Percentiles rank a stretch among this genome's conserved stretches.
Evolutionary conservation across 2,797 vertebrate species (phyloP).

Genomic region (Jordanella pulchra): DNA sequence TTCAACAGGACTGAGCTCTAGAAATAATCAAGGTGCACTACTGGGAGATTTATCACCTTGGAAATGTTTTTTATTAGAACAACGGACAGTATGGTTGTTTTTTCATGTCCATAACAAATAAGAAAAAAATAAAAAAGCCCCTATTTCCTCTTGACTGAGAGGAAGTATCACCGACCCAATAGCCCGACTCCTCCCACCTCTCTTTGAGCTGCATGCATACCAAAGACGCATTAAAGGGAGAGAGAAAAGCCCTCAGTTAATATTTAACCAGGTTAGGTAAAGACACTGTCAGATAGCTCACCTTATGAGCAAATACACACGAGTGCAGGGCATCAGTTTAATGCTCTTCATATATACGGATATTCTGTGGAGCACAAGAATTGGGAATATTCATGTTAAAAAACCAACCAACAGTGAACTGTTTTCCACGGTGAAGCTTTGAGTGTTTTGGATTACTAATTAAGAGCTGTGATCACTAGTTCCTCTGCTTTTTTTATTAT

Average conservation of each 20-base stretch:
- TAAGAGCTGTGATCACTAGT: background rate
- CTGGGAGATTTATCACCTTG: constrained; percentile 2
- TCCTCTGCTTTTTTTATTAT: background rate
- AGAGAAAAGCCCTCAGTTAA: constrained; percentile 64
- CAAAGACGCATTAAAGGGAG: constrained; percentile 48
- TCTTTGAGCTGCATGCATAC: constrained; percentile 52
- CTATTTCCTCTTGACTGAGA: constrained; percentile 36
- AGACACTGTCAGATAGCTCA: constrained; percentile 57
- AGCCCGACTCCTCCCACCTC: constrained; percentile 18
- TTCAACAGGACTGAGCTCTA: background rate
- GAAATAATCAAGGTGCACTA: background rate
- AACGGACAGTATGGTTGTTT: background rate
- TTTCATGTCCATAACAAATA: constrained; percentile 3
- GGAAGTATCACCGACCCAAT: constrained; percentile 43
- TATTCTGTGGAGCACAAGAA: constrained; percentile 15
- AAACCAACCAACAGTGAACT: background rate
- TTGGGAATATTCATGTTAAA: constrained; percentile 10
- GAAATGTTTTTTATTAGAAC: background rate
- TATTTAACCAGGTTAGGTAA: constrained; percentile 68
- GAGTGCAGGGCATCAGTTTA: constrained; percentile 28
- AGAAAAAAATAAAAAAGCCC: constrained; percentile 10
- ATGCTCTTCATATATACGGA: constrained; percentile 24
- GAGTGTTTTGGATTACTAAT: background rate
- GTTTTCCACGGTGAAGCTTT: background rate
- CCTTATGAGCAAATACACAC: constrained; percentile 60